phyloP scores from a whole-genome alignment of 2,888 invertebrate genomes.

The Balanococcus diminutus region DNA sequence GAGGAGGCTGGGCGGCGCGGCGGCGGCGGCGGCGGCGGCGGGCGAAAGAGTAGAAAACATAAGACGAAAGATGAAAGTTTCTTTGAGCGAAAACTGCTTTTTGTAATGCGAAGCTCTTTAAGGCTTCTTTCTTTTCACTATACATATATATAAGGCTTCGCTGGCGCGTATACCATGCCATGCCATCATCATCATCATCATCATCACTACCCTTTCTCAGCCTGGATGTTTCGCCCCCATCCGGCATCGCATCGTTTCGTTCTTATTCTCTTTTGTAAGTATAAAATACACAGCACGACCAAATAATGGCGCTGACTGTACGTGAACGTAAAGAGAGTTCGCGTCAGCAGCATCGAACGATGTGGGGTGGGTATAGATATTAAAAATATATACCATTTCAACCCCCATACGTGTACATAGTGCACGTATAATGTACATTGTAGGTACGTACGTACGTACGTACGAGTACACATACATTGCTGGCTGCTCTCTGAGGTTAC shows the following conservation, averaged over 20 bases:
- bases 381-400: conserved; percentile 42
- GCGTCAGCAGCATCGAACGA: background rate
- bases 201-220: background rate
- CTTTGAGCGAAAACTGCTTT: conserved; percentile 50
- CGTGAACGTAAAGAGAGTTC: background rate
- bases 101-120: conserved; percentile 54
- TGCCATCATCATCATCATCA: conserved; percentile 1
- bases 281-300: background rate
- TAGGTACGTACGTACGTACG: background rate
- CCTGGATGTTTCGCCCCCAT: background rate
- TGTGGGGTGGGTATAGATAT: background rate
- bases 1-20: background rate
- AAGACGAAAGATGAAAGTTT: conserved; percentile 51
- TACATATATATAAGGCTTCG: background rate
- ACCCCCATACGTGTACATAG: background rate
- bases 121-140: conserved; percentile 48
- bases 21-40: background rate
- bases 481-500: background rate
- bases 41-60: conserved; percentile 20
- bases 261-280: background rate
- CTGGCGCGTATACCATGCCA: background rate
- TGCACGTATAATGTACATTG: background rate
- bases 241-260: background rate
- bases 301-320: background rate
- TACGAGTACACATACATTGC: background rate